Evolutionary conservation across 2,113 vertebrate genomes (phyloP), one percentile per base, ranked within the genome.

Genomic region (Anhinga anhinga): DNA sequence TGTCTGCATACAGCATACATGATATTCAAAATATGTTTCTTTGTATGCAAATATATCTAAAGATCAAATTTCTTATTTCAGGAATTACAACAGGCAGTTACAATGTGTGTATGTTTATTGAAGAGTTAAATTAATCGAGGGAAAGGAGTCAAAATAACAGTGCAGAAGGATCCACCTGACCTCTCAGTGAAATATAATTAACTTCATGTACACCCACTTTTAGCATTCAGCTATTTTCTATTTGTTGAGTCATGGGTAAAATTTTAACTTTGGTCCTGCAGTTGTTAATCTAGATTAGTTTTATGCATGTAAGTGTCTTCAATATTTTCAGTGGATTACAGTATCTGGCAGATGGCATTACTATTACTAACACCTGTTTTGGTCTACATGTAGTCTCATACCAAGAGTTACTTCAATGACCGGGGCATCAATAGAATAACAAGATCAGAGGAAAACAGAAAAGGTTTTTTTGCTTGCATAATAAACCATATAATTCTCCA

Each of bases 151-250:
- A 69, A 87, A 87, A 49, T 63, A 52, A 53, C 13, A 42, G 10
- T 0, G 2, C 13, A 79, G 56, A 93, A 74, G 34, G 30, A 77
- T 44, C 14, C 11, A 61, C 17, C 9, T 50, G 29, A 83, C 40
- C 32, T 95, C 19, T 55, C 11, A 86, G 21, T 45, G 11, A 66
- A 88, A 79, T 49, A 26, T 42, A 74, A 45, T 45, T 56, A 67
- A 56, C 7, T 62, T 3, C n/a, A 7, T 19, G 8, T 72, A 40
- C 11, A 8, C 27, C 2, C 4, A 0, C 8, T 76, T 44, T 45
- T 10, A 69, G 2, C 8, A 84, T 84, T 73, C 40, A 77, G 10
- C 16, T 77, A 16, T 44, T 89, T 90, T 65, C 22, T 4, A 0
- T 69, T 81, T 91, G 13, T 73, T 86, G 62, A 82, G 9, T 34